A percentile compares a stretch with the other conserved stretches of the same genome.
Evolutionary conservation across 1,140 invertebrate genomes (phyloP).

Genomic region (Drosophila pectinifera): DNA sequence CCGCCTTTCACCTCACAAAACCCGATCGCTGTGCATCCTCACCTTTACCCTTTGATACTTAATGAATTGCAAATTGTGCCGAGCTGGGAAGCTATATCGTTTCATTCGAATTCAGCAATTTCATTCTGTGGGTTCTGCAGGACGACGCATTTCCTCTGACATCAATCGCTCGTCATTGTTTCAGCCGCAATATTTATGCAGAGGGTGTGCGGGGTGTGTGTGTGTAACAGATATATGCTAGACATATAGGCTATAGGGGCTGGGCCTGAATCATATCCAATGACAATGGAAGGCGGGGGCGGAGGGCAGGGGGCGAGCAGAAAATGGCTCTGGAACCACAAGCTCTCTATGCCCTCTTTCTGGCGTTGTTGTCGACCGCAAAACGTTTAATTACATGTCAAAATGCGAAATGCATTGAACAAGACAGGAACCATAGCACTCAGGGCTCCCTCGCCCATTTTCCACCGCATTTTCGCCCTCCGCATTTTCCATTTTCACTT

Average conservation of each 20-base stretch:
- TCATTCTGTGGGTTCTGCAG: slow-evolving; percentile 13
- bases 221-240: slow-evolving; percentile 19
- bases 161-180: slow-evolving; percentile 50
- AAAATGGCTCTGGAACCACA: slow-evolving; percentile 50
- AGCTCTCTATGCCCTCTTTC: slow-evolving; percentile 33
- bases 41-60: slow-evolving; percentile 17
- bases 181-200: slow-evolving; percentile 37
- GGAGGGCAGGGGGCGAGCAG: no score
- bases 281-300: slow-evolving; percentile 21
- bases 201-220: not conserved
- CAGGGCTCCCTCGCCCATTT: slow-evolving; percentile 7
- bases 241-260: not conserved
- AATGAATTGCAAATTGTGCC: slow-evolving; percentile 17
- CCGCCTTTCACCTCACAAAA: not conserved
- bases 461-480: not conserved
- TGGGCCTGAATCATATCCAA: slow-evolving; percentile 33
- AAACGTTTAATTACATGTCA: slow-evolving; percentile 66
- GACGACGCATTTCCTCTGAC: slow-evolving; percentile 36
- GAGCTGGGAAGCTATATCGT: not conserved
- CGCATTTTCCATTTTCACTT: slow-evolving; percentile 30
- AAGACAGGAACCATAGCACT: slow-evolving; percentile 48
- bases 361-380: slow-evolving; percentile 51
- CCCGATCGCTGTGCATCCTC: not conserved
- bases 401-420: slow-evolving; percentile 61
- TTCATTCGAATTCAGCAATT: slow-evolving; percentile 46